Evolutionary conservation across 2,888 invertebrate genomes (phyloP).

Genomic region (Litoditis marina): DNA sequence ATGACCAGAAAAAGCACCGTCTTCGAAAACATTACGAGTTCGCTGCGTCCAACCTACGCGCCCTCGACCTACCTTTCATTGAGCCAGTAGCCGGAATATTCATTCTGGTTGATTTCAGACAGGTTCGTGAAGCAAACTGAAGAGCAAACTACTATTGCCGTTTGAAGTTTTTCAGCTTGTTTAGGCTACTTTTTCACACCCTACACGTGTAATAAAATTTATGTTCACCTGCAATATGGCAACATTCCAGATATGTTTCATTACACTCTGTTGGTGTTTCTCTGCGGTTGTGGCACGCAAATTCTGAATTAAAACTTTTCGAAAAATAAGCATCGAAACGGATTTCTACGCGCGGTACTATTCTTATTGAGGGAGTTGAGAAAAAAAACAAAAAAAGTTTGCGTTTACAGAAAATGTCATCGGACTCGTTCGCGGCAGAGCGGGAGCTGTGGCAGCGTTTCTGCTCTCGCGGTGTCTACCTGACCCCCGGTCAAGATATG

Average conservation of each 20-base stretch:
- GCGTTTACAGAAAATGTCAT: constrained; percentile 23
- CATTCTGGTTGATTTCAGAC: constrained; percentile 40
- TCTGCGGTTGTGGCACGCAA: no score
- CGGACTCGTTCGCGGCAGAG: constrained; percentile 22
- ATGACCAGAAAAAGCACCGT: constrained; percentile 26
- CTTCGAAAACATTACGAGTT: constrained; percentile 36
- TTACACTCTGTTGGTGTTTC: no score
- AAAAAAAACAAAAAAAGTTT: not conserved
- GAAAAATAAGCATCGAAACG: not conserved
- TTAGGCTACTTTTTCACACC: no score
- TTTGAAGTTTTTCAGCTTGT: no score
- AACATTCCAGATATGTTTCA: no score
- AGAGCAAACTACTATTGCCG: no score
- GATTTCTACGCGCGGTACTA: no score
- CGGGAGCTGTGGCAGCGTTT: constrained; percentile 30
- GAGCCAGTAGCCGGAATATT: constrained; percentile 38
- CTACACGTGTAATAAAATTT: no score
- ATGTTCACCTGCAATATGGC: no score
- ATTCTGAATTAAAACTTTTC: no score
- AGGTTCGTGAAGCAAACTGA: no score
- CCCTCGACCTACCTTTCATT: constrained; percentile 35
- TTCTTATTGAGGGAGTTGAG: not conserved
- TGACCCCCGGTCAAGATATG: constrained; percentile 52
- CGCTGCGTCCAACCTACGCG: constrained; percentile 28
- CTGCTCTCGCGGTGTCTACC: constrained; percentile 45